phyloP scores from a whole-genome alignment of 1,140 invertebrate species.

The Pantala flavescens region DNA sequence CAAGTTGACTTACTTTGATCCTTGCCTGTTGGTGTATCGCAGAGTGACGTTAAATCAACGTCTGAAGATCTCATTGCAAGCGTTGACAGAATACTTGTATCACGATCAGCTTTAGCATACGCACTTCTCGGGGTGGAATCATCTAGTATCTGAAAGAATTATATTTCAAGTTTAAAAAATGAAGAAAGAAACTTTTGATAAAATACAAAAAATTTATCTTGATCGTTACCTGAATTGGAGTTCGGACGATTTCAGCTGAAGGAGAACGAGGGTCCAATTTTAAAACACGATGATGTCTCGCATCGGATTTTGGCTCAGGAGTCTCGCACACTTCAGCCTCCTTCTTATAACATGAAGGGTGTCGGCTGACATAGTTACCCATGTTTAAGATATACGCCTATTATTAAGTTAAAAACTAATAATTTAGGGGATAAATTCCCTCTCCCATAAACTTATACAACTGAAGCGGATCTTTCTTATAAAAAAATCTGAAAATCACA shows the following conservation, averaged over 20 bases:
- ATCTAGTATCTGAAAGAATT: too few species aligned
- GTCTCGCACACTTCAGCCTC: not conserved
- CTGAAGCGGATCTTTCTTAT: too few species aligned
- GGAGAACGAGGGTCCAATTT: constrained; percentile 18
- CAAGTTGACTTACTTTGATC: too few species aligned
- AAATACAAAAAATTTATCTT: too few species aligned
- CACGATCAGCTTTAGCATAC: not conserved
- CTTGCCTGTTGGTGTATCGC: not conserved
- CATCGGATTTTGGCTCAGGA: not conserved
- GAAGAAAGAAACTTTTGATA: too few species aligned
- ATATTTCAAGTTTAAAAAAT: too few species aligned
- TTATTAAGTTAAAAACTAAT: constrained; percentile 12
- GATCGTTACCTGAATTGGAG: constrained; percentile 13
- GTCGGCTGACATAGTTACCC: constrained; percentile 10
- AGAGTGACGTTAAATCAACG: not conserved
- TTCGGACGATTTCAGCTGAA: constrained; percentile 18
- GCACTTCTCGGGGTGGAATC: too few species aligned
- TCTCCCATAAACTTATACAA: too few species aligned
- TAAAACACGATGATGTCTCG: constrained; percentile 14
- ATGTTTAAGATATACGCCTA: constrained; percentile 12
- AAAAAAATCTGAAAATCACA: too few species aligned
- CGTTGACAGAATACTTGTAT: not conserved
- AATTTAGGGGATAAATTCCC: too few species aligned
- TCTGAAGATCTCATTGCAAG: not conserved
- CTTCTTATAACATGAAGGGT: not conserved